These are phyloP conservation scores for Camponotus pennsylvanicus DNA, from an alignment of 1,140 invertebrate species.

Conservation along the genomic window DNA sequence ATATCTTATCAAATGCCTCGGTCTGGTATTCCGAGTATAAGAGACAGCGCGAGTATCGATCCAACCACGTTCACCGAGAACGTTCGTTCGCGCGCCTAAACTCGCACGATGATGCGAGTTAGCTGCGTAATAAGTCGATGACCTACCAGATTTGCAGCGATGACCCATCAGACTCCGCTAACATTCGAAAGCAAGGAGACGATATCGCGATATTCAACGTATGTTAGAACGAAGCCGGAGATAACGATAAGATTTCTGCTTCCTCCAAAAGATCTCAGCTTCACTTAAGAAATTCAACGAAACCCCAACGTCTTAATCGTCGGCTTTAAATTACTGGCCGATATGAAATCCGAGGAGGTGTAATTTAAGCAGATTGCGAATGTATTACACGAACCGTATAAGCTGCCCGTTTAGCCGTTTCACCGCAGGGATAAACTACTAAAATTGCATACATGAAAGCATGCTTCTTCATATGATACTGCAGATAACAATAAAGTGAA, in stretches of 20 bases:
- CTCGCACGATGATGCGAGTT: constrained; percentile 9
- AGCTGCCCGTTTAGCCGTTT: constrained; percentile 39
- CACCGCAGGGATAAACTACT: constrained; percentile 7
- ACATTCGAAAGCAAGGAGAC: constrained; percentile 14
- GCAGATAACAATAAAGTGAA: neutral
- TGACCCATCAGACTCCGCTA: constrained; percentile 26
- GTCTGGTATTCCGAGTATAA: constrained; percentile 29
- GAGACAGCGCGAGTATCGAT: constrained; percentile 46
- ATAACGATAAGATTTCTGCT: constrained; percentile 56
- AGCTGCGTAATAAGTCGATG: constrained; percentile 50
- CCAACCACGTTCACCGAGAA: constrained; percentile 31
- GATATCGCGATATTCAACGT: constrained; percentile 34
- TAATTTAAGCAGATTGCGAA: constrained; percentile 66
- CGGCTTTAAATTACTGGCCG: constrained; percentile 69
- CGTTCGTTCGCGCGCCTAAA: neutral
- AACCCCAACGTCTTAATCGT: constrained; percentile 66
- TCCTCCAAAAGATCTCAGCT: constrained; percentile 39
- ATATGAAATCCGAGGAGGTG: constrained; percentile 71
- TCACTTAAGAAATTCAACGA: constrained; percentile 37
- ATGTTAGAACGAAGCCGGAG: neutral
- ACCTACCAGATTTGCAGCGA: constrained; percentile 42
- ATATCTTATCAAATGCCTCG: constrained; percentile 50
- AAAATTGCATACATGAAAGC: constrained; percentile 29
- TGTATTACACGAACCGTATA: constrained; percentile 59
- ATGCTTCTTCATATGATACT: neutral